Conservation (phyloP, 2,888 invertebrate genomes). For the Eledona agricola region DNA sequence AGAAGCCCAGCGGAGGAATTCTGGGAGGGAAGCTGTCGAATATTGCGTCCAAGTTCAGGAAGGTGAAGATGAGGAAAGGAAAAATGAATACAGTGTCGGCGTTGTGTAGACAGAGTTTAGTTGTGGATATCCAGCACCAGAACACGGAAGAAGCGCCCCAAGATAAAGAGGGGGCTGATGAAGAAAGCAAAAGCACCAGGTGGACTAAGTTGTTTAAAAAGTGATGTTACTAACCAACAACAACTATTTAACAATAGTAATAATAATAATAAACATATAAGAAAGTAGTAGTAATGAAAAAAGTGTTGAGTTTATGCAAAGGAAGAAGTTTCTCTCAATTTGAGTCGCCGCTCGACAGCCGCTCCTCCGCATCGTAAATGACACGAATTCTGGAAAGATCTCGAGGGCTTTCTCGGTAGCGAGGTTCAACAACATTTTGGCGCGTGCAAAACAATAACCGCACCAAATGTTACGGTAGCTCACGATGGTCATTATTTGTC, state of each 20-base stretch:
- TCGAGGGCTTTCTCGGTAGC: conserved; percentile 28
- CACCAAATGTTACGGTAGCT: conserved; percentile 36
- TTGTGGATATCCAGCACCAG: conserved; percentile 66
- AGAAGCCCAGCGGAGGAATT: conserved; percentile 53
- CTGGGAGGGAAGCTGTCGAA: conserved; percentile 64
- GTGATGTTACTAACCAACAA: conserved; percentile 39
- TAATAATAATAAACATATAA: no score
- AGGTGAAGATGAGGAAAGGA: conserved; percentile 64
- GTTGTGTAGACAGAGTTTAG: conserved; percentile 78
- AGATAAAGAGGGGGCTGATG: conserved; percentile 32
- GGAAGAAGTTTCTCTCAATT: no score
- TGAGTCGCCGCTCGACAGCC: not conserved
- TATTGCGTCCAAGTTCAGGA: conserved; percentile 69
- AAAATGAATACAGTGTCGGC: conserved; percentile 72
- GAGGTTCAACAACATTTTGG: conserved; percentile 40
- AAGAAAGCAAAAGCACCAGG: conserved; percentile 56
- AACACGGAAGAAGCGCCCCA: conserved; percentile 39
- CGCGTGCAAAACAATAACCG: conserved; percentile 37
- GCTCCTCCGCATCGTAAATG: conserved; percentile 3
- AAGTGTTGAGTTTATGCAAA: no score
- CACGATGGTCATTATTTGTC: conserved; percentile 46
- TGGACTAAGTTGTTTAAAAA: conserved; percentile 53
- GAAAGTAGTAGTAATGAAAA: no score
- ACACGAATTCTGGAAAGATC: conserved; percentile 32
- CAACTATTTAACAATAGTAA: conserved; percentile 13